phyloP scores from a whole-genome alignment of 2,888 invertebrate species.

The Neoaliturus tenellus region DNA sequence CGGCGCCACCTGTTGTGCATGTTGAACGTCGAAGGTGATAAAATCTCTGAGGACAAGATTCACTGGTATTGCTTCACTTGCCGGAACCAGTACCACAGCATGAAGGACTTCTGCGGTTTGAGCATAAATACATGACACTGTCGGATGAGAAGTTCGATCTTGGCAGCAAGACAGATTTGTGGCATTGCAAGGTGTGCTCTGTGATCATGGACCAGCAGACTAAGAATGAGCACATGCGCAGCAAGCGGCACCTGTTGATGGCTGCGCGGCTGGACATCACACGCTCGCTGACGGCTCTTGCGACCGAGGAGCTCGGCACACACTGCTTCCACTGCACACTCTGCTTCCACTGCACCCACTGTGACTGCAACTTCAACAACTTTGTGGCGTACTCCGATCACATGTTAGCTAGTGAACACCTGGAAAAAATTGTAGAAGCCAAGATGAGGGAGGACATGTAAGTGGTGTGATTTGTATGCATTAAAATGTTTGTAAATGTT shows the following conservation, averaged over 20 bases:
- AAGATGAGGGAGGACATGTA: too few species aligned
- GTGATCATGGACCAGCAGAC: not conserved
- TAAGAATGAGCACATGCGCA: not conserved
- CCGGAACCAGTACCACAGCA: not conserved
- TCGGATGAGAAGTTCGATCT: not conserved
- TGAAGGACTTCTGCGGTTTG: not conserved
- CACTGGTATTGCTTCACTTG: not conserved
- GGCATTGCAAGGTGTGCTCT: not conserved
- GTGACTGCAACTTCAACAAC: not conserved
- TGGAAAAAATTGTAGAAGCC: not conserved
- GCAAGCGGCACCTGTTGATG: not conserved
- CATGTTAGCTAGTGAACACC: not conserved
- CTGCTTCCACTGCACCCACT: constrained; percentile 1
- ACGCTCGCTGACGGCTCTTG: not conserved
- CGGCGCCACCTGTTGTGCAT: not conserved
- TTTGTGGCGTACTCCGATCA: not conserved
- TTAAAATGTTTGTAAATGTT: too few species aligned
- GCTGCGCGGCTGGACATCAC: not conserved
- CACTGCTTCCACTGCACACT: too few species aligned
- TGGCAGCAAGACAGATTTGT: not conserved
- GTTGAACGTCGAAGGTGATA: constrained; percentile 13
- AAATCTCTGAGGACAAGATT: not conserved
- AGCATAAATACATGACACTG: not conserved
- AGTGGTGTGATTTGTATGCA: too few species aligned
- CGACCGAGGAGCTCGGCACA: not conserved